phyloP scores from a whole-genome alignment of 1,140 invertebrate species.

The Caenorhabditis brenneri region DNA sequence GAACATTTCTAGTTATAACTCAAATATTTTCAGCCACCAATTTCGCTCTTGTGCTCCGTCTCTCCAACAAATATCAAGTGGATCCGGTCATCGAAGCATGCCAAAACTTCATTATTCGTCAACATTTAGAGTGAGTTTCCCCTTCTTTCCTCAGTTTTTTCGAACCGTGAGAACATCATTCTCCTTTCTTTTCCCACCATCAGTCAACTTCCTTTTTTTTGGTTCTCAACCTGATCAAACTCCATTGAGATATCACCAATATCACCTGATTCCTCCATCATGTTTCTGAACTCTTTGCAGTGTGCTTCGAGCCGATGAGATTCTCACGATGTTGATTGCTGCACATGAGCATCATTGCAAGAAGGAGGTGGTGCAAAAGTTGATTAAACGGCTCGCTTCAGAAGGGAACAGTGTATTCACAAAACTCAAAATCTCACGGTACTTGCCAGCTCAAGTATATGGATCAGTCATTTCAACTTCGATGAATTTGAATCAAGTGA shows the following conservation, averaged over 20 bases:
- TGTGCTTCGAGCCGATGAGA: slow-evolving; percentile 50
- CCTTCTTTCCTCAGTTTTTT: neutral
- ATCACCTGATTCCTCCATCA: neutral
- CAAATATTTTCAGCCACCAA: slow-evolving; percentile 44
- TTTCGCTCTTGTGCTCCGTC: slow-evolving; percentile 53
- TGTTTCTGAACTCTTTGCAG: slow-evolving; percentile 34
- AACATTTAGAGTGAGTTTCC: slow-evolving; percentile 51
- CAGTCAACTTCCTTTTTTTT: neutral
- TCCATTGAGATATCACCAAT: neutral
- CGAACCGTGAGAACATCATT: neutral
- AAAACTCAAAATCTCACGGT: slow-evolving; percentile 53
- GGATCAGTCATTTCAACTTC: slow-evolving; percentile 41
- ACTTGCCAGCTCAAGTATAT: slow-evolving; percentile 51
- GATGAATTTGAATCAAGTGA: slow-evolving; percentile 45
- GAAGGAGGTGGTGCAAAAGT: slow-evolving; percentile 46
- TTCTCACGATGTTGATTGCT: slow-evolving; percentile 54
- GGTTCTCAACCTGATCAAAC: neutral
- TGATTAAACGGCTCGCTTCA: slow-evolving; percentile 49
- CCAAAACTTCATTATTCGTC: slow-evolving; percentile 50
- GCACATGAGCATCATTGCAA: slow-evolving; percentile 48
- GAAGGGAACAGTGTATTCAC: slow-evolving; percentile 53
- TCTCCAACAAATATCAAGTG: slow-evolving; percentile 57
- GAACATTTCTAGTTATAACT: neutral
- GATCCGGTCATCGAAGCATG: slow-evolving; percentile 47
- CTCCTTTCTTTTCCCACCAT: neutral